Conservation (phyloP, 2,113 vertebrate species). For the Colinus virginianus region DNA sequence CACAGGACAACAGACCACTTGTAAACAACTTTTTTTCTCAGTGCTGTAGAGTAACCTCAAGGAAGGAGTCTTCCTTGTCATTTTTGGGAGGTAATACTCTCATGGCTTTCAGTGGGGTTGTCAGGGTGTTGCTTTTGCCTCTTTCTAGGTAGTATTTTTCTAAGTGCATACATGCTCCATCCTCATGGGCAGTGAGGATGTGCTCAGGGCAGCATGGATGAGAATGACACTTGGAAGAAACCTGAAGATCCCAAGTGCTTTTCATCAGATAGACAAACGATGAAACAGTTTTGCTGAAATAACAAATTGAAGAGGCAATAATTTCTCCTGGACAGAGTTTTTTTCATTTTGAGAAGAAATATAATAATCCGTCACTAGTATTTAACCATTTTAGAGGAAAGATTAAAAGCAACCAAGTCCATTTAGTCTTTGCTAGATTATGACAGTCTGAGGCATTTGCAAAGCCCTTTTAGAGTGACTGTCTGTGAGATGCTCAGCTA, state of each 20-base stretch:
- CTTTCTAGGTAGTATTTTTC: neutral
- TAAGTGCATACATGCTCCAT: neutral
- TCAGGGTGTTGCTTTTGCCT: neutral
- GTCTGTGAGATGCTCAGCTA: slow-evolving; percentile 22
- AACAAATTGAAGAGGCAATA: neutral
- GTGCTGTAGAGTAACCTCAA: neutral
- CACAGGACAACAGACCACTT: accelerated
- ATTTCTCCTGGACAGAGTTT: neutral
- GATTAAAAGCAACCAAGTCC: neutral
- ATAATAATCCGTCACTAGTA: neutral
- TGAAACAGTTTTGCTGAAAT: neutral
- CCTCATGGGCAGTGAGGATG: neutral
- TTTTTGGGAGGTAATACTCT: neutral
- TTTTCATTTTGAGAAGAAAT: neutral
- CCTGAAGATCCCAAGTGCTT: neutral
- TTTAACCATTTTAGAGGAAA: slow-evolving; percentile 24
- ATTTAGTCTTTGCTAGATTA: neutral
- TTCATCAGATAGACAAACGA: neutral
- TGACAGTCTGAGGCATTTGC: neutral
- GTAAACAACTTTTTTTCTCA: neutral
- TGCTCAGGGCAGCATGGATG: neutral
- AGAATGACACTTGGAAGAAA: neutral
- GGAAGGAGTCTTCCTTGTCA: neutral
- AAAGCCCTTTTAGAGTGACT: neutral
- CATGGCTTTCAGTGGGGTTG: neutral